Conservation (phyloP, 2,888 invertebrate species). For the Lepidonotus clava region DNA sequence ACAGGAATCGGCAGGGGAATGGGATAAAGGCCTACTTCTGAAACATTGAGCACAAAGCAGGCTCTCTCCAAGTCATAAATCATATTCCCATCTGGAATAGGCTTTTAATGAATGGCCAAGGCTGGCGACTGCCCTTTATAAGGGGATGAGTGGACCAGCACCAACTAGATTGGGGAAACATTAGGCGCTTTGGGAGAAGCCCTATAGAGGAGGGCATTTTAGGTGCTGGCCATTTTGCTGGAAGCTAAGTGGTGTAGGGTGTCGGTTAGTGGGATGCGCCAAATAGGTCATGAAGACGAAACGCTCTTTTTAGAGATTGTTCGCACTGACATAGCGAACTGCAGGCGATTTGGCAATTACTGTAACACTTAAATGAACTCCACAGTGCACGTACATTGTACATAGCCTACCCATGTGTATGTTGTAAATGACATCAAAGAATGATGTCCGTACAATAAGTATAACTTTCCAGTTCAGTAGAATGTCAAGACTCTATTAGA, state of each 20-base stretch:
- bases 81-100: not conserved
- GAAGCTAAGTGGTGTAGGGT: conserved; percentile 20
- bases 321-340: too few species aligned
- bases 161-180: conserved; percentile 5
- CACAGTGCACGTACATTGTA: too few species aligned
- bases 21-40: too few species aligned
- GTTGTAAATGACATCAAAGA: too few species aligned
- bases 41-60: too few species aligned
- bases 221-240: not conserved
- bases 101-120: not conserved
- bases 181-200: not conserved
- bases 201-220: not conserved
- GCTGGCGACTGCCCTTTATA: not conserved
- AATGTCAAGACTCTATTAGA: too few species aligned
- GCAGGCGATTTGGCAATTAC: too few species aligned
- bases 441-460: too few species aligned
- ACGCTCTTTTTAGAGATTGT: not conserved
- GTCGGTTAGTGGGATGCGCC: not conserved
- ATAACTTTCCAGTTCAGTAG: too few species aligned
- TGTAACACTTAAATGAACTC: too few species aligned
- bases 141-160: not conserved
- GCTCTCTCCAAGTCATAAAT: not conserved
- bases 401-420: too few species aligned
- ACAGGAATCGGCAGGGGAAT: too few species aligned
- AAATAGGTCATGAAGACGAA: conserved; percentile 23